Percentiles rank a stretch among this genome's conserved stretches.
Evolutionary conservation across 1,140 invertebrate species (phyloP).

Genomic region (Euura lappo): DNA sequence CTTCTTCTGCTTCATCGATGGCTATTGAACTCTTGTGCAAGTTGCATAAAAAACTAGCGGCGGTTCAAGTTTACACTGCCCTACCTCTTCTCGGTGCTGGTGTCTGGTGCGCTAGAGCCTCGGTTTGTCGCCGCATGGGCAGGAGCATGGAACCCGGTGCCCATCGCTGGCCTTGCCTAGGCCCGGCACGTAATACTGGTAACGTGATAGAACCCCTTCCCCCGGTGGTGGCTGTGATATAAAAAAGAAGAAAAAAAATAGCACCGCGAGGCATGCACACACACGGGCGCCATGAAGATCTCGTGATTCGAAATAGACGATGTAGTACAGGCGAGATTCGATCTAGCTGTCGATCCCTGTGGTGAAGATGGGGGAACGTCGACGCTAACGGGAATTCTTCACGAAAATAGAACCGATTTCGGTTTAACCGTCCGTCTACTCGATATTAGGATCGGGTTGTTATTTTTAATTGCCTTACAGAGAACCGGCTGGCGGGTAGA

Average conservation of each 20-base stretch:
- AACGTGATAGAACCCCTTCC: neutral
- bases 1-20: neutral
- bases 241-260: too few relatives aligned
- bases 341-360: neutral
- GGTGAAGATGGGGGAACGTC: neutral
- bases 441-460: neutral
- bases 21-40: conserved; percentile 16
- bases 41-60: conserved; percentile 10
- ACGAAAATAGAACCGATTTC: neutral
- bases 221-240: neutral
- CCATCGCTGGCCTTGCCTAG: neutral
- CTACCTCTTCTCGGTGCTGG: too few relatives aligned
- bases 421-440: neutral
- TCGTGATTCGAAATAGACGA: neutral
- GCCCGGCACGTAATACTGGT: conserved; percentile 1
- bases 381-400: neutral
- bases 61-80: too few relatives aligned
- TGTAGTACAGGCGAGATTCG: neutral
- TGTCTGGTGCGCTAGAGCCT: too few relatives aligned
- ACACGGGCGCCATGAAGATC: neutral
- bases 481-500: neutral
- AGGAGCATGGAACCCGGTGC: neutral
- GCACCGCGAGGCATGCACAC: neutral
- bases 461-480: neutral
- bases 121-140: too few relatives aligned